A percentile compares a stretch with the other conserved stretches of the same genome.
Conservation (phyloP, 2,888 invertebrate genomes). For the Dastarcus helophoroides region DNA sequence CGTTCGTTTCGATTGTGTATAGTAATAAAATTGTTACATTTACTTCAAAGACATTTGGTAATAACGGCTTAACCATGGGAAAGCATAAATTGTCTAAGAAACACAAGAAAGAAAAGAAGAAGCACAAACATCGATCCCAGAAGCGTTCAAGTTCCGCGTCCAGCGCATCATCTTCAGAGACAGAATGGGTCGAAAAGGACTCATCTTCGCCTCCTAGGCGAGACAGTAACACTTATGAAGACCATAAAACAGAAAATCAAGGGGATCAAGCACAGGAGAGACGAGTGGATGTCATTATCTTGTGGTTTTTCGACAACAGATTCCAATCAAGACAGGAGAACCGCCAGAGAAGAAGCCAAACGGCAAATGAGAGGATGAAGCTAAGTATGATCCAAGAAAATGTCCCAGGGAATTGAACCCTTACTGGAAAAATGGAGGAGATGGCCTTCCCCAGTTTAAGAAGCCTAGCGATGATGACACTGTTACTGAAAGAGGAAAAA, state of each 20-base stretch:
- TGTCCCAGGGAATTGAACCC: slow-evolving; percentile 77
- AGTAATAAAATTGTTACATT: too few relatives aligned
- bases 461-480: slow-evolving; percentile 38
- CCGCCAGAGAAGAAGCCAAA: slow-evolving; percentile 39
- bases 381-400: slow-evolving; percentile 57
- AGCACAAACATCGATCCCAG: too few relatives aligned
- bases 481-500: slow-evolving; percentile 16
- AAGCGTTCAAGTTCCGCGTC: too few relatives aligned
- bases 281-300: neutral
- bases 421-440: slow-evolving; percentile 84
- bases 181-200: too few relatives aligned
- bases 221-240: too few relatives aligned
- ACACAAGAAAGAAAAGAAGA: too few relatives aligned
- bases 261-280: slow-evolving; percentile 33
- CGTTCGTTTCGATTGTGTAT: too few relatives aligned
- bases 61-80: too few relatives aligned
- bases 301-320: slow-evolving; percentile 33
- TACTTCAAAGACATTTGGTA: too few relatives aligned
- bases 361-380: slow-evolving; percentile 42
- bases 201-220: too few relatives aligned
- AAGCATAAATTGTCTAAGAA: too few relatives aligned
- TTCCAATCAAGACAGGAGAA: slow-evolving; percentile 36
- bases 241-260: neutral
- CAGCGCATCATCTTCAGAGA: too few relatives aligned
- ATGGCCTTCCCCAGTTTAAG: slow-evolving; percentile 57